Evolutionary conservation across 2,113 vertebrate species (phyloP), one percentile per base, ranked within the genome.

Genomic region (Ornithorhynchus anatinus): DNA sequence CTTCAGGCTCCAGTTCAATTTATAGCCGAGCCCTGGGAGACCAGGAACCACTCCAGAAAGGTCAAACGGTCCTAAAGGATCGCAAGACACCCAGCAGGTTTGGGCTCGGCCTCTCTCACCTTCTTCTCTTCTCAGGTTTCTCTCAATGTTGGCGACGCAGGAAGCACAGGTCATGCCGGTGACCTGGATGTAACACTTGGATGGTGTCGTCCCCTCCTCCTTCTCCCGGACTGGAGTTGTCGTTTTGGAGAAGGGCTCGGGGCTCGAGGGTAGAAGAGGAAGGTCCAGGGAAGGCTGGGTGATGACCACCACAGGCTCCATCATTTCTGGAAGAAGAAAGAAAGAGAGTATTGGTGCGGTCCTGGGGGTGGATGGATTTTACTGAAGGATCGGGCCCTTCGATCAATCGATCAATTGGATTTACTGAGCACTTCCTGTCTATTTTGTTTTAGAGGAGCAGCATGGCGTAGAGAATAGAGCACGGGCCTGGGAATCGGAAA

Each of bases 131-230:
- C 95, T 96, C 54, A 99, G 92, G 48, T 99, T 99, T 76, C 97
- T 93, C 85, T 99, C 98, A 4, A 99, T 99, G 91, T 98, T 99
- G 74, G 95, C 95, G 44, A 99, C 98, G 5, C 98, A 99, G 0
- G 98, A 99, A 36, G 97, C 96, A 48, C 98, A 99, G 0, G 98
- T 99, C 98, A 99, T 99, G 15, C 98, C 97, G 10, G 95, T 95
- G 2, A 99, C 92, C 64, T 98, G 96, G 53, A 99, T 95, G 3
- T 92, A 98, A 86, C 97, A 99, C 83, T 99, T 99, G 1, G 93
- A 94, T 19, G 91, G 62, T 2, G 51, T 70, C 40, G 89, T 93
- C 58, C 50, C 8, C 11, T 91, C 91, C 15, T 79, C 77, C 4
- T 69, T 88, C 16, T 76, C 61, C 25, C 57, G 81, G 57, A 64